These are phyloP conservation scores for Andricus curvator DNA, from an alignment of 2,888 invertebrate genomes.

Conservation along the genomic window DNA sequence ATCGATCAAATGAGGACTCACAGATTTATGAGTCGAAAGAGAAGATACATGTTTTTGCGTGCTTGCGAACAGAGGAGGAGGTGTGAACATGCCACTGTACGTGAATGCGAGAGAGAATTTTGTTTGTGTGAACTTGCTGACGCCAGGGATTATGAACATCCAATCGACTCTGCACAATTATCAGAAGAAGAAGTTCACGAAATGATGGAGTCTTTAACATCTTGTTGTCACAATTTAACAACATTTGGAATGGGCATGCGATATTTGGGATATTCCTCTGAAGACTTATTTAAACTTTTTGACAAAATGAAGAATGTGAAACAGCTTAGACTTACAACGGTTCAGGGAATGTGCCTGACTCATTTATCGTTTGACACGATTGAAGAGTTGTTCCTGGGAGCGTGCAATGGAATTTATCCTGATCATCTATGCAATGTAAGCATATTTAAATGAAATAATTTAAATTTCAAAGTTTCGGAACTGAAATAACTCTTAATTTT, in stretches of 20 bases:
- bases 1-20: not conserved
- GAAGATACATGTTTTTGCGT: slow-evolving; percentile 17
- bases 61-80: not conserved
- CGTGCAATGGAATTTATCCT: slow-evolving; percentile 18
- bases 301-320: not conserved
- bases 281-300: not conserved
- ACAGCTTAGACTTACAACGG: not conserved
- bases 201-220: not conserved
- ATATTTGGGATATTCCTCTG: slow-evolving; percentile 4
- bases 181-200: slow-evolving; percentile 1
- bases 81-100: not conserved
- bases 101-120: slow-evolving; percentile 21
- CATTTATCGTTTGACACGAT: slow-evolving; percentile 35
- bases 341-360: not conserved
- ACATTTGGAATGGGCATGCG: slow-evolving; percentile 22
- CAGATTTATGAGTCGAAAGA: not conserved
- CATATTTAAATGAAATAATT: not conserved
- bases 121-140: not conserved
- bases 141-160: not conserved
- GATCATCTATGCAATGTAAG: slow-evolving; percentile 11
- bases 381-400: slow-evolving; percentile 24
- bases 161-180: not conserved
- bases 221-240: slow-evolving; percentile 8
- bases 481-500: not conserved
- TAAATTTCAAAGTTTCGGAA: not conserved